Conservation (phyloP, 2,888 invertebrate species). For the Rhagium mordax region DNA sequence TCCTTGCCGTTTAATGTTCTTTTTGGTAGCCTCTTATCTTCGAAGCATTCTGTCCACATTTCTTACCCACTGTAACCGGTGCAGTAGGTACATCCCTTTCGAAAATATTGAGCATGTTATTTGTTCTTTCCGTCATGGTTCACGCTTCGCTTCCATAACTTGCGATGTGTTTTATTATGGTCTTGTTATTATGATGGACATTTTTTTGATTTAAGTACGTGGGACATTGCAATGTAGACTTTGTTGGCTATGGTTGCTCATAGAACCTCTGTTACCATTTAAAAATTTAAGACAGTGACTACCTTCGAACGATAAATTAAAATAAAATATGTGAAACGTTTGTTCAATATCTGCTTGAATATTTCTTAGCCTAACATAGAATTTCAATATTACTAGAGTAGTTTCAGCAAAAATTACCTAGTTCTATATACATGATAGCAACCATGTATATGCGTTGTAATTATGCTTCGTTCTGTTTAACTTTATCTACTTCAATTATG, state of each 20-base stretch:
- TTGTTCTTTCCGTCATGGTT: neutral
- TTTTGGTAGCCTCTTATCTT: conserved; percentile 5
- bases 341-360: no score
- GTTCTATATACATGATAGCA: no score
- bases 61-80: neutral
- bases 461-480: neutral
- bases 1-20: neutral
- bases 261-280: no score
- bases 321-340: no score
- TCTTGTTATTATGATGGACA: neutral
- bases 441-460: neutral
- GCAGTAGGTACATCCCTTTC: neutral
- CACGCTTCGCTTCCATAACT: neutral
- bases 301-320: no score
- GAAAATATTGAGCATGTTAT: neutral
- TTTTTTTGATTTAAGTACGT: neutral
- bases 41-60: conserved; percentile 1
- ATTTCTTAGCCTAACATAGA: no score
- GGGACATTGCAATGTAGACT: no score
- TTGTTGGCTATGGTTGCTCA: no score
- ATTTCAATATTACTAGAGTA: no score
- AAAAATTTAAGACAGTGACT: no score
- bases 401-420: no score
- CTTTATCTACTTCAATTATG: neutral
- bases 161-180: neutral